These are phyloP conservation scores for Progne subis DNA, from an alignment of 2,113 vertebrate species.

Conservation along the genomic window DNA sequence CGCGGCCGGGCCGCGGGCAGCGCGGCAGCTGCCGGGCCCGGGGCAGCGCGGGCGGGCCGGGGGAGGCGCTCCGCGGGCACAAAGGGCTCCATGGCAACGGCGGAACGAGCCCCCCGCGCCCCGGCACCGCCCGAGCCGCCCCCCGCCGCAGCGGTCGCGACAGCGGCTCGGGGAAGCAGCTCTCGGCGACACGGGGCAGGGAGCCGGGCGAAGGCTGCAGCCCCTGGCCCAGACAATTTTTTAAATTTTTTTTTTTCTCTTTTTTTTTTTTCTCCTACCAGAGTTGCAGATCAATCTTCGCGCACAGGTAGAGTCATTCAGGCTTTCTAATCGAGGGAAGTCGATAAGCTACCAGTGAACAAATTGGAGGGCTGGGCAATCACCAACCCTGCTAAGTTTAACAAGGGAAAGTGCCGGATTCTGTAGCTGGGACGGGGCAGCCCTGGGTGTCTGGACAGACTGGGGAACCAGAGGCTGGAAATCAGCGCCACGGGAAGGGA, in stretches of 20 bases:
- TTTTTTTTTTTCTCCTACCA: too few species aligned
- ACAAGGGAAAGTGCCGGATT: not conserved
- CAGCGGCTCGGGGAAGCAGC: not conserved
- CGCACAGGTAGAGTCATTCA: not conserved
- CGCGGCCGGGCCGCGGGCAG: too few species aligned
- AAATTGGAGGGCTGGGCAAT: not conserved
- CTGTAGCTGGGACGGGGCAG: not conserved
- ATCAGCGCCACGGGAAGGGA: rapidly evolving
- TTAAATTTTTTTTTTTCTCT: too few species aligned
- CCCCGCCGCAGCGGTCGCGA: not conserved
- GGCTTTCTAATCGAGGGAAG: not conserved
- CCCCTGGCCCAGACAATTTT: not conserved
- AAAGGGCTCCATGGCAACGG: not conserved
- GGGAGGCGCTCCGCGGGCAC: not conserved
- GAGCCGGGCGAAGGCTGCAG: not conserved
- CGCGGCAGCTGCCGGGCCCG: too few species aligned
- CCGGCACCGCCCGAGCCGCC: slow-evolving; percentile 87
- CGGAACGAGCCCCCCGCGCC: slow-evolving; percentile 70
- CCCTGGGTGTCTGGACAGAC: not conserved
- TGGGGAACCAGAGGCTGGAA: not conserved
- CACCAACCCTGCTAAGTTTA: too few species aligned
- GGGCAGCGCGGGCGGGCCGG: not conserved
- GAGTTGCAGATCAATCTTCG: not conserved
- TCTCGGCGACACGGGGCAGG: not conserved
- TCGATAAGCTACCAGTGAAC: not conserved